Evolutionary conservation across 2,888 invertebrate species (phyloP), one percentile per base, ranked within the genome.

Genomic region (Bellardia pandia): DNA sequence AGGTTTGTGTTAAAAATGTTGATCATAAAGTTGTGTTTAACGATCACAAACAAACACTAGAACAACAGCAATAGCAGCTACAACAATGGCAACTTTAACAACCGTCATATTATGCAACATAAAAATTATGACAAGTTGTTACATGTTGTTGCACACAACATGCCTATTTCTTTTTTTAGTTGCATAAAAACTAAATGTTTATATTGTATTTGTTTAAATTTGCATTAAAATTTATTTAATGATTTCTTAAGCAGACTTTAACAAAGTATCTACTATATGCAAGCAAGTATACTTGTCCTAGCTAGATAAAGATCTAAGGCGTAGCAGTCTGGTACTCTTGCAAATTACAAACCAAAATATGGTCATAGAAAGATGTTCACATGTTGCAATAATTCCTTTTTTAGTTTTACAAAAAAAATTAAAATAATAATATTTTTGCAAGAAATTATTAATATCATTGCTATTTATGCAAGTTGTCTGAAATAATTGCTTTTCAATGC

Each of bases 61-160:
- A 56, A 33, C 53, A 58, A 7, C 16, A 69, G 14, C 45, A 83
- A 23, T 9, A 51, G 42, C 62, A 69, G 37, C 56, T 53, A 58
- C 60, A 69, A 64, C 60, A 23, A 40, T 58, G 48, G 40, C 74
- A 42, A 48, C 23, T 71, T 81, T 82, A 69, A 82, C 60, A 76
- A 74, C 48, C 74, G 48, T 60, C 79, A 69, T 83, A 83, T 83
- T 79, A 86, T 86, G 79, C 86, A 86, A 83, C 79, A 86, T 83
- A 79, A 85, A 86, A 86, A 83, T 79, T 82, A 75, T 83, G 86
- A 86, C 79, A 83, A 83, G 86, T 83, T 86, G 86, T 86, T 71
- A 86, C 86, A 86, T 86, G 86, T 71, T 86, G 86, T 79, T 86
- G 83, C 83, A 79, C 79, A 86, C 64, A 83, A 86, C 75, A 83